These are phyloP conservation scores for Charanyca ferruginea DNA, from an alignment of 2,888 invertebrate genomes.

Conservation along the genomic window DNA sequence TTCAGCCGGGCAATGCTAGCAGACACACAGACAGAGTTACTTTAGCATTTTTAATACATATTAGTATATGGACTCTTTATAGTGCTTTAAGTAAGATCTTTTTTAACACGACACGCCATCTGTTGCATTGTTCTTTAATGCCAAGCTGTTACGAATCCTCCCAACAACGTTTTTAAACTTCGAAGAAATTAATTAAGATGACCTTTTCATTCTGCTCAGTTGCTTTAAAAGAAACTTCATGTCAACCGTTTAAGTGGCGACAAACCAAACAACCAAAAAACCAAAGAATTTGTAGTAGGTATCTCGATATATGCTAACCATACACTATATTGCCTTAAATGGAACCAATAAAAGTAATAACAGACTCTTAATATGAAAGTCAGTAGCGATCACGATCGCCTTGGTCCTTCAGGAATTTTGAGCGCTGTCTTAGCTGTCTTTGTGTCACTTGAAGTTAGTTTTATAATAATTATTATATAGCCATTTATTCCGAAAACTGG, in stretches of 20 bases:
- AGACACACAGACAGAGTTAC: too few relatives aligned
- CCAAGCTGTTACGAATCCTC: constrained; percentile 26
- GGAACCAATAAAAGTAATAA: constrained; percentile 48
- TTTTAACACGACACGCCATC: constrained; percentile 28
- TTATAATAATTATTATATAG: too few relatives aligned
- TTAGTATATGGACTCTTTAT: neutral
- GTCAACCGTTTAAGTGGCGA: constrained; percentile 38
- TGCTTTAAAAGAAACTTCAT: constrained; percentile 21
- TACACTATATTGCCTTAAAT: constrained; percentile 48
- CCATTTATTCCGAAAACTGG: too few relatives aligned
- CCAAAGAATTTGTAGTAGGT: constrained; percentile 32
- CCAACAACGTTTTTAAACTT: constrained; percentile 19
- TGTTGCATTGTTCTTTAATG: constrained; percentile 37
- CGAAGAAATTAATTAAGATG: constrained; percentile 47
- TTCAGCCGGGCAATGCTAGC: too few relatives aligned
- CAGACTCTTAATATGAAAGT: neutral
- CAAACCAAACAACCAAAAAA: constrained; percentile 55
- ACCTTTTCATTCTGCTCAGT: constrained; percentile 41
- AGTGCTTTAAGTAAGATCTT: neutral
- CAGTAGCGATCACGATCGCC: too few relatives aligned
- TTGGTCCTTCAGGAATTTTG: too few relatives aligned
- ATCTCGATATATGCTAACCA: constrained; percentile 24
- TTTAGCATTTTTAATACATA: too few relatives aligned
- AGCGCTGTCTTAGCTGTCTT: too few relatives aligned
- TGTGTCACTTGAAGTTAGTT: too few relatives aligned